Percentiles rank a stretch among this genome's conserved stretches.
Evolutionary conservation across 1,140 invertebrate genomes (phyloP).

Genomic region (Papilio polyxenes): DNA sequence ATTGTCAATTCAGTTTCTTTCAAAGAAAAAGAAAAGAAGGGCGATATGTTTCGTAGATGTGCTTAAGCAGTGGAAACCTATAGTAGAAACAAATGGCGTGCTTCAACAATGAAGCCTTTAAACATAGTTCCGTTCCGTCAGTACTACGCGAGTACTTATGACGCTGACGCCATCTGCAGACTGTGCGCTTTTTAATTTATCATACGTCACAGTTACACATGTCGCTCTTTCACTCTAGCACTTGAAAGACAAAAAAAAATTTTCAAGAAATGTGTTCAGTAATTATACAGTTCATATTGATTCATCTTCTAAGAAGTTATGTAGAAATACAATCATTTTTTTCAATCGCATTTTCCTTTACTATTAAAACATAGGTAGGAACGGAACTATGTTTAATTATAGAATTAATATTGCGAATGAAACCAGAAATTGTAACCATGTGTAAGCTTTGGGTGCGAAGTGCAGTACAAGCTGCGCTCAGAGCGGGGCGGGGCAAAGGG

Average conservation of each 20-base stretch:
- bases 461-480: conserved; percentile 11
- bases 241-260: too few relatives aligned
- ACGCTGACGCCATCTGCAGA: background rate
- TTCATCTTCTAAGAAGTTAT: too few relatives aligned
- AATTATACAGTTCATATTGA: too few relatives aligned
- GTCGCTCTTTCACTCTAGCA: too few relatives aligned
- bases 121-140: background rate
- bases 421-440: background rate
- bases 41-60: background rate
- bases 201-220: background rate
- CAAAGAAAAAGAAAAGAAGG: background rate
- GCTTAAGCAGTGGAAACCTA: background rate
- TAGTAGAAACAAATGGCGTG: background rate
- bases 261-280: too few relatives aligned
- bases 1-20: background rate
- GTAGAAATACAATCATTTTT: too few relatives aligned
- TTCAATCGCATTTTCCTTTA: too few relatives aligned
- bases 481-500: conserved; percentile 37
- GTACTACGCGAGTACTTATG: background rate
- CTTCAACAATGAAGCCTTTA: background rate
- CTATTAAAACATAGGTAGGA: too few relatives aligned
- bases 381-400: too few relatives aligned
- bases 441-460: background rate
- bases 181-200: background rate
- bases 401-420: too few relatives aligned